Evolutionary conservation across 2,888 invertebrate genomes (phyloP).

Genomic region (Gerris lacustris): DNA sequence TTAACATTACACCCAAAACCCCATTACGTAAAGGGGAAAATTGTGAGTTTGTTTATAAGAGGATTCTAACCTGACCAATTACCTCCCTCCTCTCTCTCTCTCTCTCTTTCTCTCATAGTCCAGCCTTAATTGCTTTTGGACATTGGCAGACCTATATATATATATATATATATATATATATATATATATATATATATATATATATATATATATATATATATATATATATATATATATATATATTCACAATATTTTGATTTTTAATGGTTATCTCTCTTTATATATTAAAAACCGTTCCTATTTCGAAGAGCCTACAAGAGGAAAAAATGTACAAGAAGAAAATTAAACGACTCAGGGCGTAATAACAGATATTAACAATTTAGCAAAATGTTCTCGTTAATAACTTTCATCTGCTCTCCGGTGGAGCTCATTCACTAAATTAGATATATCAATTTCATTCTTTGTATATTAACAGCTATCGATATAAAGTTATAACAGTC

Average conservation of each 20-base stretch:
- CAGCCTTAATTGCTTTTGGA: background rate
- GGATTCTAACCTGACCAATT: background rate
- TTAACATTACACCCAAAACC: background rate
- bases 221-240: background rate
- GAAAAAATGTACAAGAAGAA: background rate
- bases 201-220: background rate
- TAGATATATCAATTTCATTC: no score
- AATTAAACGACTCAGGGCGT: background rate
- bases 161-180: background rate
- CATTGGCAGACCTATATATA: background rate
- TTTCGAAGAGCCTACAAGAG: background rate
- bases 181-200: background rate
- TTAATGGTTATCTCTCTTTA: background rate
- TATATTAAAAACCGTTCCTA: background rate
- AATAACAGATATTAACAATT: slow-evolving; percentile 1
- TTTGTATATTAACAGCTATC: no score
- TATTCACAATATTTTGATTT: no score
- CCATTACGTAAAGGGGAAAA: background rate
- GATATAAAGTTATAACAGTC: no score
- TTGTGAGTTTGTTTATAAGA: slow-evolving; percentile 1
- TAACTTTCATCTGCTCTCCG: background rate
- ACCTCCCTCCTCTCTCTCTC: background rate
- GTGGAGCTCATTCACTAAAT: no score
- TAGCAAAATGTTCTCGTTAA: background rate
- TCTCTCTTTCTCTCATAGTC: background rate